Conservation (phyloP, 2,888 invertebrate species). For the Cheilosia vernalis region DNA sequence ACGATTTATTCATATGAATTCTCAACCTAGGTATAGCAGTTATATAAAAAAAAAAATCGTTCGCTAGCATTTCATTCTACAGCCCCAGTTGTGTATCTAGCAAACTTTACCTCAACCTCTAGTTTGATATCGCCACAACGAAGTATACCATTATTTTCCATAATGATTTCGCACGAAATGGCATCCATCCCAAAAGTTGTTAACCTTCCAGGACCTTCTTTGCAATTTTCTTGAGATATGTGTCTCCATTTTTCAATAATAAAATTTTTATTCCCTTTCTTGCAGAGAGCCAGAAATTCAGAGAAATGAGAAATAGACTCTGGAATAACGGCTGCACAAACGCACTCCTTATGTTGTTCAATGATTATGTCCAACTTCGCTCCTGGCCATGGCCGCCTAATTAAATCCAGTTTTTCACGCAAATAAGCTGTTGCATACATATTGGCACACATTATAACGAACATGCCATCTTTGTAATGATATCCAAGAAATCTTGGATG, state of each 20-base stretch:
- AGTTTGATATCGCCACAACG: constrained; percentile 2
- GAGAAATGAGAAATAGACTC: constrained; percentile 25
- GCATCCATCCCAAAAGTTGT: constrained; percentile 19
- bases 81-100: too few species aligned
- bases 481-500: constrained; percentile 6
- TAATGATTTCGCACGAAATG: constrained; percentile 1
- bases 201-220: neutral
- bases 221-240: neutral
- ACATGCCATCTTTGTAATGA: neutral
- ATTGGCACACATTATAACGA: neutral
- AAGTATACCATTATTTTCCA: neutral
- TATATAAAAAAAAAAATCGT: too few species aligned
- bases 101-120: too few species aligned
- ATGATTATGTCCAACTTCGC: neutral
- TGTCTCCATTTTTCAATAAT: constrained; percentile 16
- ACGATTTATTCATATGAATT: too few species aligned
- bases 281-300: constrained; percentile 12
- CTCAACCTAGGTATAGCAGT: too few species aligned
- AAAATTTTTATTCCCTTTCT: constrained; percentile 22
- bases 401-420: neutral
- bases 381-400: neutral
- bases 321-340: constrained; percentile 1
- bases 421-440: neutral
- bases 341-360: neutral
- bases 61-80: too few species aligned